These are phyloP conservation scores for Pycnonotus jocosus DNA, from an alignment of 2,113 vertebrate genomes.

Conservation along the genomic window DNA sequence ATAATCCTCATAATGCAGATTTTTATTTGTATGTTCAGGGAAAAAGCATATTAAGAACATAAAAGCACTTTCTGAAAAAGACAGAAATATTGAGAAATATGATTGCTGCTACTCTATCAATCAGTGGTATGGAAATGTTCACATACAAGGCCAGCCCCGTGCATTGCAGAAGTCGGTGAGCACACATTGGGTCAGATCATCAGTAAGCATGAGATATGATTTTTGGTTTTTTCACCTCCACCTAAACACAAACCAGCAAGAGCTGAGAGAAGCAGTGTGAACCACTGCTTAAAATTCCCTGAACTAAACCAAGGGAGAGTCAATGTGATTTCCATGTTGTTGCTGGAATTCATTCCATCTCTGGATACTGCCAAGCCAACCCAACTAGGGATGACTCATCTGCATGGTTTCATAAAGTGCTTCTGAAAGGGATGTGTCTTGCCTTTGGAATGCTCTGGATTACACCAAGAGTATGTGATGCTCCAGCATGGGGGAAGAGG, in stretches of 20 bases:
- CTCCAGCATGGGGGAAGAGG: neutral
- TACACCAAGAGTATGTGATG: neutral
- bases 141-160: neutral
- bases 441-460: constrained; percentile 35
- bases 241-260: neutral
- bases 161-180: neutral
- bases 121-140: neutral
- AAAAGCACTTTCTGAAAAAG: neutral
- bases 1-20: neutral
- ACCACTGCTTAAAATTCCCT: neutral
- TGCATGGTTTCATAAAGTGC: neutral
- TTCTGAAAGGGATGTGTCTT: constrained; percentile 13
- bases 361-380: constrained; percentile 31
- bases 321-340: constrained; percentile 25
- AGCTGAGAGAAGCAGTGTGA: neutral
- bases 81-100: neutral
- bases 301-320: neutral
- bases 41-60: neutral
- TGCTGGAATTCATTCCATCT: constrained; percentile 34
- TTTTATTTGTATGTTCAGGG: neutral
- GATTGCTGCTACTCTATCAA: neutral
- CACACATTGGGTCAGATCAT: neutral
- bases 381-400: constrained; percentile 16
- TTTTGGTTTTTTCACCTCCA: neutral
- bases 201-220: neutral